Base-by-base conservation (phyloP, 2,113 vertebrate genomes). In the Arothron firmamentum region DNA sequence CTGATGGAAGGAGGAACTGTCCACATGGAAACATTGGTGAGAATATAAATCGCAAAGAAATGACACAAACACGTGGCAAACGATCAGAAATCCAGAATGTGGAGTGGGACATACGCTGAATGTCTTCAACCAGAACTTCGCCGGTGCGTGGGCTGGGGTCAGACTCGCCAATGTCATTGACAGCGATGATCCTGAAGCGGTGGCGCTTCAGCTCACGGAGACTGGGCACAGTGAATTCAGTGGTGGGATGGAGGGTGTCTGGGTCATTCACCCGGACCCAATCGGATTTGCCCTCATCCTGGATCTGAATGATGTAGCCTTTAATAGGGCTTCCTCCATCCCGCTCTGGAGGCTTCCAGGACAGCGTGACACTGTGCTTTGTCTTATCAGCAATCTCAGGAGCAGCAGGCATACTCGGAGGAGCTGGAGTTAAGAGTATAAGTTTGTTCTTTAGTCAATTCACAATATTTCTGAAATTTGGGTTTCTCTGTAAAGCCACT, bases 281-380 rank as follows among this genome's bases (percentile, higher is more conserved):
- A 0, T 89, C 90, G 3, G 90, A 90, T 47, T 78, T 91, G 31
- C 94, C 96, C 85, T 99, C 97, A 73, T 93, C 94, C 82, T 98
- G 96, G 82, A 95, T 94, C 89, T 99, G 94, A 85, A 99, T 91
- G 62, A 99, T 93, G 81, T 99, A 99, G 41, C 97, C 97, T 88
- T 97, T 98, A 76, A 99, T 92, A 62, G 97, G 97, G 72, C 94
- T 96, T 31, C 96, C 95, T 31, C 97, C 97, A 47, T 99, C 97
- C 55, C 92, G 92, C 78, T 91, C 93, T 74, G 97, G 97, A 65
- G 93, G 92, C 57, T 92, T 92, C 97, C 97, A 99, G 8, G 85
- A 77, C 49, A 99, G 90, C 0, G 92, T 92, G 70, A 99, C 92
- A n/a, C 88, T 96, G 81, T 93, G 87, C 59, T 96, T 99, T 0